Conservation (phyloP, 2,888 invertebrate genomes). For the Morpho helenor region DNA sequence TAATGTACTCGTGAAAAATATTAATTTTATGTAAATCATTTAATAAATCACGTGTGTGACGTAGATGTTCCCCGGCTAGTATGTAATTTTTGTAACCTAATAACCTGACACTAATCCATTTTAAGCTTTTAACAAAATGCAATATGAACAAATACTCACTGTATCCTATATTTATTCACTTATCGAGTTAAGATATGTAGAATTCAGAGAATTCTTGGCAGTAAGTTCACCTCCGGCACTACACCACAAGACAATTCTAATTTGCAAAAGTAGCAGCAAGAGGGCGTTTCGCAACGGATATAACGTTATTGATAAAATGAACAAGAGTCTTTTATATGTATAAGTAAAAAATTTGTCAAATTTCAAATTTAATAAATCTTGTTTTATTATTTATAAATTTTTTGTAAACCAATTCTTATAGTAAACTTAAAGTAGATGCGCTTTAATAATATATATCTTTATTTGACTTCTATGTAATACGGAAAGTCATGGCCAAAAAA, state of each 20-base stretch:
- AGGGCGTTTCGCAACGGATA: slow-evolving; percentile 59
- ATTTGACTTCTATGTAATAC: slow-evolving; percentile 7
- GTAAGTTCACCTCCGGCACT: slow-evolving; percentile 51
- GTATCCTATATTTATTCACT: slow-evolving; percentile 49
- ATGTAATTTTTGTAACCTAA: slow-evolving; percentile 26
- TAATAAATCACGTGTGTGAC: slow-evolving; percentile 46
- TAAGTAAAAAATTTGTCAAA: not conserved
- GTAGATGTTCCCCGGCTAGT: slow-evolving; percentile 56
- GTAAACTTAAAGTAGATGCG: not conserved
- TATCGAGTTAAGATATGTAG: slow-evolving; percentile 48
- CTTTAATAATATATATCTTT: not conserved
- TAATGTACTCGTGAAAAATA: not conserved
- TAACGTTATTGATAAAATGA: slow-evolving; percentile 46
- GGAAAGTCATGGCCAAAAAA: slow-evolving; percentile 6
- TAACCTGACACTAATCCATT: slow-evolving; percentile 2
- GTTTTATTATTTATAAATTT: not conserved
- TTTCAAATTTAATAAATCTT: not conserved
- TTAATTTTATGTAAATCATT: slow-evolving; percentile 31
- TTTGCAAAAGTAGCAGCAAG: slow-evolving; percentile 43
- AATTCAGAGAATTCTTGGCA: slow-evolving; percentile 54
- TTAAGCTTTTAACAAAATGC: not conserved
- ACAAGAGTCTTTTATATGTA: slow-evolving; percentile 6
- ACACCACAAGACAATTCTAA: slow-evolving; percentile 67
- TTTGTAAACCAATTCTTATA: not conserved
- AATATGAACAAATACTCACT: slow-evolving; percentile 48